phyloP scores from a whole-genome alignment of 2,888 invertebrate species.

The Nephrotoma flavescens region DNA sequence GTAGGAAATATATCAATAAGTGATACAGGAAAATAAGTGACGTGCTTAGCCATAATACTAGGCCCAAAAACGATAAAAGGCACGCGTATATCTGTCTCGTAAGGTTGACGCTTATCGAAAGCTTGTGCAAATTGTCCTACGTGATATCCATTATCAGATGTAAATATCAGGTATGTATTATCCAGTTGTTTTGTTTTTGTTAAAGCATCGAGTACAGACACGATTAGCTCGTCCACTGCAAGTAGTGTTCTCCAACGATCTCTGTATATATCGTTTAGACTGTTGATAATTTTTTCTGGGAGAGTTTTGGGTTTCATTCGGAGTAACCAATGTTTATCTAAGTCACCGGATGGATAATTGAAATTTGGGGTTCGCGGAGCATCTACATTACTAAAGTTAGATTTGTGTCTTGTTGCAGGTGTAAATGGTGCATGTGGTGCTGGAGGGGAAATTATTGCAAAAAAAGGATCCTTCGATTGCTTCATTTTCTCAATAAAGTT shows the following conservation, averaged over 20 bases:
- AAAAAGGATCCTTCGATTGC: constrained; percentile 40
- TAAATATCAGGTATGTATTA: constrained; percentile 68
- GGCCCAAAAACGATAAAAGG: constrained; percentile 74
- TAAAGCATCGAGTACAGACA: constrained; percentile 19
- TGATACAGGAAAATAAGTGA: constrained; percentile 42
- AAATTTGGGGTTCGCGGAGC: constrained; percentile 55
- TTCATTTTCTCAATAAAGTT: constrained; percentile 20
- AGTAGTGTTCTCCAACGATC: constrained; percentile 66
- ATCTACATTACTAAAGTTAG: constrained; percentile 40
- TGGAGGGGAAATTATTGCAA: constrained; percentile 77
- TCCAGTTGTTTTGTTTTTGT: constrained; percentile 32
- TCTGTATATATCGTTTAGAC: constrained; percentile 55
- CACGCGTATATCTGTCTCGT: constrained; percentile 77
- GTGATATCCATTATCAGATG: constrained; percentile 87
- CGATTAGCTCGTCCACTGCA: constrained; percentile 74
- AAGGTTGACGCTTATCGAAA: constrained; percentile 79
- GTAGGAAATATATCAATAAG: constrained; percentile 79
- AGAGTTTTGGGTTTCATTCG: constrained; percentile 51
- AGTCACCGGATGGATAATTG: constrained; percentile 34
- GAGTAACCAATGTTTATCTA: constrained; percentile 74
- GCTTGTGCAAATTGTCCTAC: constrained; percentile 80
- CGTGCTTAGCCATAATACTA: constrained; percentile 35
- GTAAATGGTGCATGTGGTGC: constrained; percentile 80
- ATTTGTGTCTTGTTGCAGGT: constrained; percentile 57
- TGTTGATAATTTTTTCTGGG: constrained; percentile 38